Percentiles rank a stretch among this genome's conserved stretches.
Evolutionary conservation across 2,113 vertebrate species (phyloP).

Genomic region (Nothocercus nigrocapillus): DNA sequence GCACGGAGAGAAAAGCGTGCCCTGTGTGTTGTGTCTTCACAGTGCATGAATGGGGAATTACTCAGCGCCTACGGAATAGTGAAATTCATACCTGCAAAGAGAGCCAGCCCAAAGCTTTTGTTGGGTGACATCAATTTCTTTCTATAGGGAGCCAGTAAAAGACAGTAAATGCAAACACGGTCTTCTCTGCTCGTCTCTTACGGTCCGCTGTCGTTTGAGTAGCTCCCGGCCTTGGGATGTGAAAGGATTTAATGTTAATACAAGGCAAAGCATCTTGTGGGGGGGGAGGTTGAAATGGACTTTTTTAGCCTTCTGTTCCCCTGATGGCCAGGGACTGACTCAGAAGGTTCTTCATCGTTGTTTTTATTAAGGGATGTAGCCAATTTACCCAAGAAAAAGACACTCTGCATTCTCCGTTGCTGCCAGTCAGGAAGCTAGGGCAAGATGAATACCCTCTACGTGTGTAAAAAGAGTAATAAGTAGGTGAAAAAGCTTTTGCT

Average conservation of each 20-base stretch:
- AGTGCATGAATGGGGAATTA: background rate
- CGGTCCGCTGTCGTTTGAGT: fast-evolving
- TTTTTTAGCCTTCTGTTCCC: background rate
- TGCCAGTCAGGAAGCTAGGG: slow-evolving; percentile 2
- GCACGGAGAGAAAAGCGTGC: fast-evolving
- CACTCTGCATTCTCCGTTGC: background rate
- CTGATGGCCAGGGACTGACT: background rate
- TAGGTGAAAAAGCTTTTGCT: slow-evolving; percentile 12
- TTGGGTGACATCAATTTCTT: background rate
- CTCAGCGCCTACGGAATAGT: background rate
- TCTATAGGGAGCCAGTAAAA: background rate
- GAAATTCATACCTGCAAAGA: background rate
- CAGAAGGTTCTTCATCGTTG: background rate
- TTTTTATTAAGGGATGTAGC: slow-evolving; percentile 17
- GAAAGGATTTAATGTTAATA: slow-evolving; percentile 18
- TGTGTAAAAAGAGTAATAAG: background rate
- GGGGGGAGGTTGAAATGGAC: background rate
- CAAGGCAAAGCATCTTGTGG: background rate
- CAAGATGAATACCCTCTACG: background rate
- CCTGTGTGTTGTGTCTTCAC: background rate
- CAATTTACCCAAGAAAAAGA: background rate
- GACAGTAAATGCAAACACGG: background rate
- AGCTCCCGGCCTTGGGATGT: background rate
- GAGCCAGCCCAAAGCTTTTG: background rate
- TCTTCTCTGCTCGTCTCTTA: background rate